These are phyloP conservation scores for Thelaira solivaga DNA, from an alignment of 2,888 invertebrate genomes.

Conservation along the genomic window DNA sequence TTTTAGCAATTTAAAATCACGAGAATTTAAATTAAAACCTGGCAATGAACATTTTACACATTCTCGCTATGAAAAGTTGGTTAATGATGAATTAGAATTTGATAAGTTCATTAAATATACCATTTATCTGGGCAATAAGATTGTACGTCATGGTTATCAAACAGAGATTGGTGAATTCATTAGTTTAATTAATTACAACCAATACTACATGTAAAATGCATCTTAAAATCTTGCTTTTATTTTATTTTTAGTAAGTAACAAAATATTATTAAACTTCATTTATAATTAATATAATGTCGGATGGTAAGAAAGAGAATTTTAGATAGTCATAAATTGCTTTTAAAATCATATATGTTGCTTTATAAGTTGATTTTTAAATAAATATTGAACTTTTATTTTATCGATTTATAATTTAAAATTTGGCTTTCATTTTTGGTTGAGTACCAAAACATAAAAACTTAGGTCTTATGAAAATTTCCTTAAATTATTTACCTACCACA, in stretches of 20 bases:
- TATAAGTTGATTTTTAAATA: no score
- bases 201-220: constrained; percentile 69
- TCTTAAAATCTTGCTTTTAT: not conserved
- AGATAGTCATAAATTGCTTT: constrained; percentile 16
- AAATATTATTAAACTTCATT: not conserved
- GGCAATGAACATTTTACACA: constrained; percentile 71
- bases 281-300: not conserved
- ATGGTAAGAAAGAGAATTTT: constrained; percentile 20
- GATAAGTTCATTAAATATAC: constrained; percentile 74
- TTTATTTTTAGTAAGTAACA: not conserved
- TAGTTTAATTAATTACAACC: constrained; percentile 75
- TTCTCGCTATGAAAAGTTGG: constrained; percentile 73
- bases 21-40: constrained; percentile 69
- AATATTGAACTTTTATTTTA: no score
- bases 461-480: no score
- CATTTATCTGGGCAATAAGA: constrained; percentile 76
- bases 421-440: no score
- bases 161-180: constrained; percentile 76
- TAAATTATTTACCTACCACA: no score
- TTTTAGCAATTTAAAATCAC: constrained; percentile 72
- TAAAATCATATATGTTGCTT: no score
- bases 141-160: constrained; percentile 75
- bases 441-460: no score
- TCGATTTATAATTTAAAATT: no score
- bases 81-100: constrained; percentile 74